phyloP scores from a whole-genome alignment of 2,797 vertebrate species.

The Peromyscus melanophrys region DNA sequence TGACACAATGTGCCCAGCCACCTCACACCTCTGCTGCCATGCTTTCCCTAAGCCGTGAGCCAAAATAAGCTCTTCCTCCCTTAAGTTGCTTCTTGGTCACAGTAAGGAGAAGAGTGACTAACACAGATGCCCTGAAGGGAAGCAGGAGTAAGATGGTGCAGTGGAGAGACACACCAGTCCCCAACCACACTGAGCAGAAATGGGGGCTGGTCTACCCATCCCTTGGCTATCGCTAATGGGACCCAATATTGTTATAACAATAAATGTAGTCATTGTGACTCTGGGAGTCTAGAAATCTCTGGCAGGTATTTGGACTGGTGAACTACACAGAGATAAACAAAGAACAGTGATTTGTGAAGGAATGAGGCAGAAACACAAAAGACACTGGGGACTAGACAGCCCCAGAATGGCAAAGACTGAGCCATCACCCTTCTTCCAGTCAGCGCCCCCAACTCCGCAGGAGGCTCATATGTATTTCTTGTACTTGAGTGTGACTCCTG shows the following conservation, averaged over 20 bases:
- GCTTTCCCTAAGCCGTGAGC: not conserved
- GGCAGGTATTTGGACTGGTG: not conserved
- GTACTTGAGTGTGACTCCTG: not conserved
- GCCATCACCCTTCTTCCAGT: fast-evolving
- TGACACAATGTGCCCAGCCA: not conserved
- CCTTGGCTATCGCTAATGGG: not conserved
- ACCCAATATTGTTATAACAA: not conserved
- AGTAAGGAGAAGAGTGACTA: not conserved
- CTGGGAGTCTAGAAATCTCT: not conserved
- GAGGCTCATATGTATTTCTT: not conserved
- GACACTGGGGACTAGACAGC: not conserved
- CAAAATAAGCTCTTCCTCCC: too few relatives aligned
- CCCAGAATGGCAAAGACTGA: too few relatives aligned
- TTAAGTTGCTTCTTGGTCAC: not conserved
- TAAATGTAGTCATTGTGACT: not conserved
- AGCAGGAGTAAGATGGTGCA: fast-evolving
- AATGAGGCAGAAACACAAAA: not conserved
- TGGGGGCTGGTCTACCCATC: not conserved
- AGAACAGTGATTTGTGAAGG: not conserved
- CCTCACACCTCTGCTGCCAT: not conserved
- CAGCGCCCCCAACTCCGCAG: fast-evolving
- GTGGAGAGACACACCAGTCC: not conserved
- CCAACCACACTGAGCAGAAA: not conserved
- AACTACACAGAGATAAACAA: not conserved
- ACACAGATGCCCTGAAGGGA: not conserved